These are phyloP conservation scores for Tuberolachnus salignus DNA, from an alignment of 2,888 invertebrate species.

Conservation along the genomic window DNA sequence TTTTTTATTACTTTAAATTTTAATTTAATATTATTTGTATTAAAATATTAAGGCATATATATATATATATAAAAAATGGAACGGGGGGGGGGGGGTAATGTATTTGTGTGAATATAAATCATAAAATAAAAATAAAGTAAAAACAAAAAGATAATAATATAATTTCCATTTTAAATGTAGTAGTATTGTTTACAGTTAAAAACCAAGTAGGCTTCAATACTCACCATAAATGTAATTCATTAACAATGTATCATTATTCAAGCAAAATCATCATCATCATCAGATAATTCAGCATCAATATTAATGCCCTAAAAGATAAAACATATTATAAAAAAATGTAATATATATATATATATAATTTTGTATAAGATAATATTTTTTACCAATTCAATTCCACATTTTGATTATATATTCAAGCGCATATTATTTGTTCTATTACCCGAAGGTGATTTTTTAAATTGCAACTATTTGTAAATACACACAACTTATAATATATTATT, in stretches of 20 bases:
- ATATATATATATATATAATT: too few relatives aligned
- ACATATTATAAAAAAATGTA: not conserved
- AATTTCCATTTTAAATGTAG: conserved; percentile 22
- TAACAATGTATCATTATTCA: conserved; percentile 16
- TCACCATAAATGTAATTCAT: conserved; percentile 1
- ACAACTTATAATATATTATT: too few relatives aligned
- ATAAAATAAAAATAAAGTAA: conserved; percentile 27
- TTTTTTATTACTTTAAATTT: not conserved
- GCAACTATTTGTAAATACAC: too few relatives aligned
- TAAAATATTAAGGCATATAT: conserved; percentile 10
- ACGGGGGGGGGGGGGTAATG: conserved; percentile 22
- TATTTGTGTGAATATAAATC: conserved; percentile 40
- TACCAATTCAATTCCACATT: too few relatives aligned
- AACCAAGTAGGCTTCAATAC: not conserved
- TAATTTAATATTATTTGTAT: conserved; percentile 9
- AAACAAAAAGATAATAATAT: conserved; percentile 34
- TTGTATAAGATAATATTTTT: too few relatives aligned
- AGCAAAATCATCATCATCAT: conserved; percentile 39
- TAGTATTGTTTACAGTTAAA: conserved; percentile 28
- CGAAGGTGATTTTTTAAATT: too few relatives aligned
- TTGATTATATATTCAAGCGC: too few relatives aligned
- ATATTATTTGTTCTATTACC: too few relatives aligned
- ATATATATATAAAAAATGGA: conserved; percentile 48
- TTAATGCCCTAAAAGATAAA: conserved; percentile 39
- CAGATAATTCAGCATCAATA: conserved; percentile 52